phyloP scores from a whole-genome alignment of 2,113 vertebrate genomes.

The Peromyscus californicus region DNA sequence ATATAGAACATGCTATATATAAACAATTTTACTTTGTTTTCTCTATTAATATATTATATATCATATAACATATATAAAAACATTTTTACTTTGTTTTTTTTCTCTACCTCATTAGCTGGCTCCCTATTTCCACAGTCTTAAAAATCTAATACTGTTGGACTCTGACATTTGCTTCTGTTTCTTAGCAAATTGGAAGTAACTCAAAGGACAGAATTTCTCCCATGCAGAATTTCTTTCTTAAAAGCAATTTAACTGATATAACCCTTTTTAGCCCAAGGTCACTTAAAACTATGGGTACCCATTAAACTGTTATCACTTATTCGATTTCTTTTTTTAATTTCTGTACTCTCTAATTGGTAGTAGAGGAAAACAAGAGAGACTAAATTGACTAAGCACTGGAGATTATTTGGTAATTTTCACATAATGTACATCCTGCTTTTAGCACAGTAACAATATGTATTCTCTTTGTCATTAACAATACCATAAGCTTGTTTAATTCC shows the following conservation, averaged over 20 bases:
- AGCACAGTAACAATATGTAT: neutral
- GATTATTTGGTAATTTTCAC: neutral
- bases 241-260: neutral
- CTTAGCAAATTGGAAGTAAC: neutral
- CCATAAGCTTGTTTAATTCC: neutral
- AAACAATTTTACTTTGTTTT: neutral
- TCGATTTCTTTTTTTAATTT: neutral
- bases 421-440: neutral
- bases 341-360: neutral
- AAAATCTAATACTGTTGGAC: neutral
- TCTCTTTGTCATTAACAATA: neutral
- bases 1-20: neutral
- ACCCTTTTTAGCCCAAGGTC: neutral
- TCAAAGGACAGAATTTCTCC: neutral
- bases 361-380: neutral
- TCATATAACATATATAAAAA: neutral
- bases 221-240: slow-evolving; percentile 12
- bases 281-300: neutral
- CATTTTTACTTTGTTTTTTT: neutral
- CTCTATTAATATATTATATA: too few relatives aligned
- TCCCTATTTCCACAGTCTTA: neutral
- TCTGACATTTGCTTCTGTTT: neutral
- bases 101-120: neutral
- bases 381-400: neutral
- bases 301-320: neutral